Evolutionary conservation across 2,888 invertebrate species (phyloP).

Genomic region (Campopleginae sp.): DNA sequence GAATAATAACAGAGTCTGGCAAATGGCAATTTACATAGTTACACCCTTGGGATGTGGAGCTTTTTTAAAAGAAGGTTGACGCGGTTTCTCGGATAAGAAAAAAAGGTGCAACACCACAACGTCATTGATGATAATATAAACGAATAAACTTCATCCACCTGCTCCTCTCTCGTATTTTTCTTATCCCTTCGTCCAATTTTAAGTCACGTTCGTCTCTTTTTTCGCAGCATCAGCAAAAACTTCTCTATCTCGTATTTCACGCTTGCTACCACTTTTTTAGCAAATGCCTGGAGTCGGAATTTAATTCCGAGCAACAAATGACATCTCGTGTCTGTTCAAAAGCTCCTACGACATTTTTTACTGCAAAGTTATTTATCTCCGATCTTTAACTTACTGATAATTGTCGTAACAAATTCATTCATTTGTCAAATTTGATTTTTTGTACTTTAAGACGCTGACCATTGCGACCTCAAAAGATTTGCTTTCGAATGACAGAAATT

Average conservation of each 20-base stretch:
- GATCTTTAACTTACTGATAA: neutral
- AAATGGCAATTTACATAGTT: slow-evolving; percentile 43
- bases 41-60: slow-evolving; percentile 3
- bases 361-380: neutral
- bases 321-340: neutral
- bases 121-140: slow-evolving; percentile 43
- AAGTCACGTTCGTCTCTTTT: slow-evolving; percentile 45
- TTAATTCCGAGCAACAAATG: neutral
- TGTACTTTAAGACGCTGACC: too few relatives aligned
- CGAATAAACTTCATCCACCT: slow-evolving; percentile 50
- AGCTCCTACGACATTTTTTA: neutral
- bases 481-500: neutral
- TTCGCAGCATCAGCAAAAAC: slow-evolving; percentile 9
- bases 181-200: slow-evolving; percentile 43
- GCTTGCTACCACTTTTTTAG: neutral
- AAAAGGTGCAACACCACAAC: slow-evolving; percentile 20
- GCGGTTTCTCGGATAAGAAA: neutral
- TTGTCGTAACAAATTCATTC: neutral
- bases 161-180: slow-evolving; percentile 24
- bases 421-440: neutral
- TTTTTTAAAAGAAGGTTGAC: neutral
- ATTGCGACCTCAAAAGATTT: neutral
- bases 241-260: neutral
- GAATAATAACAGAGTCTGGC: slow-evolving; percentile 11
- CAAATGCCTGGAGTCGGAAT: neutral